A percentile compares a stretch with the other conserved stretches of the same genome.
These are phyloP conservation scores for Cyaniris semiargus DNA, from an alignment of 2,888 invertebrate genomes.

Conservation along the genomic window DNA sequence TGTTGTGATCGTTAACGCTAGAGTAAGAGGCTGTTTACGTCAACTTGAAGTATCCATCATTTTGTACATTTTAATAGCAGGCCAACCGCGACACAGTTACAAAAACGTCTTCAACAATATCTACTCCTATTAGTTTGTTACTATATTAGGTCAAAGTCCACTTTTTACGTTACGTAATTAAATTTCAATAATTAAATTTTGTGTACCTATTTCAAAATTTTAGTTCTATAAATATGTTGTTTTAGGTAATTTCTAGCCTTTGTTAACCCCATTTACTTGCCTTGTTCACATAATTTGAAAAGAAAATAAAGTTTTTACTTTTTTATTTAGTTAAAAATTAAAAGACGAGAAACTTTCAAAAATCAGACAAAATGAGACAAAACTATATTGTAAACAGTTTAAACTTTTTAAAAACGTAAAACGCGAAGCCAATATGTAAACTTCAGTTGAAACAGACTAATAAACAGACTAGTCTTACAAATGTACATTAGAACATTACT, in stretches of 20 bases:
- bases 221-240: no score
- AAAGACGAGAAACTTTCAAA: no score
- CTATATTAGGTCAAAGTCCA: no score
- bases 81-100: neutral
- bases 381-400: neutral
- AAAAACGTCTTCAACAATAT: neutral
- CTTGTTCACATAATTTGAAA: no score
- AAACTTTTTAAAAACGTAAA: neutral
- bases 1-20: neutral
- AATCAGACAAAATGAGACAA: neutral
- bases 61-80: neutral
- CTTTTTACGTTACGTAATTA: no score
- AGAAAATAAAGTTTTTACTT: no score
- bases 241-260: no score
- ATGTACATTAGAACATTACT: neutral
- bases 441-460: neutral
- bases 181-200: no score
- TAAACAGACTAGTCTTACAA: neutral
- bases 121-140: no score
- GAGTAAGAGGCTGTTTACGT: neutral
- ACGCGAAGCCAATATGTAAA: neutral
- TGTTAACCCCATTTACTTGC: no score
- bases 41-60: neutral
- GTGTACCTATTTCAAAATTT: no score
- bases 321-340: no score